Evolutionary conservation across 1,140 invertebrate genomes (phyloP).

Genomic region (Campoletis sonorensis): DNA sequence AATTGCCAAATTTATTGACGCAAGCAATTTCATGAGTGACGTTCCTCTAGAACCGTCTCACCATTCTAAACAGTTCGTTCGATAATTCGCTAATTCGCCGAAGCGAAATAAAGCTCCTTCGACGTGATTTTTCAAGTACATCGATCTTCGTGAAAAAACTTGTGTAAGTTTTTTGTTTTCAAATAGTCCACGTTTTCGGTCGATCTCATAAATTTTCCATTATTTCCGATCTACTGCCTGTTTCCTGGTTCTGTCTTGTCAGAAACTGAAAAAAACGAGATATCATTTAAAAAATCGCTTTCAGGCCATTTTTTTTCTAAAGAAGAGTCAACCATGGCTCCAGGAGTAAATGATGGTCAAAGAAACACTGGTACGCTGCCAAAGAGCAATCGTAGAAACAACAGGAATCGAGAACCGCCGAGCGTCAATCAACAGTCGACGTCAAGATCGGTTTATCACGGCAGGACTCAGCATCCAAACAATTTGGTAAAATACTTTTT

Average conservation of each 20-base stretch:
- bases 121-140: background rate
- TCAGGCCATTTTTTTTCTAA: background rate
- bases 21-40: conserved; percentile 28
- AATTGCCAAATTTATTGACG: conserved; percentile 46
- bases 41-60: background rate
- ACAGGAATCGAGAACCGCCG: conserved; percentile 66
- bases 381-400: conserved; percentile 68
- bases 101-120: background rate
- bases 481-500: conserved; percentile 64
- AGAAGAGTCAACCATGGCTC: conserved; percentile 60
- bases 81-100: background rate
- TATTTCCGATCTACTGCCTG: background rate
- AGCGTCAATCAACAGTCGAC: conserved; percentile 58
- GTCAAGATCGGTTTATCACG: conserved; percentile 53
- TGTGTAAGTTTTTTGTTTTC: background rate
- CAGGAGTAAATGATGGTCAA: conserved; percentile 65
- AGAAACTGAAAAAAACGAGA: too few species aligned
- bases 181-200: too few species aligned
- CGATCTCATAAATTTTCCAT: background rate
- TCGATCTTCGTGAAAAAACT: background rate
- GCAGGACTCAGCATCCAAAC: conserved; percentile 63
- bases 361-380: conserved; percentile 70
- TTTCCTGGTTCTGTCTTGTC: too few species aligned
- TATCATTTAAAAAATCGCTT: background rate
- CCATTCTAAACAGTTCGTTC: background rate